phyloP scores from a whole-genome alignment of 2,113 vertebrate genomes.

The Callipepla squamata region DNA sequence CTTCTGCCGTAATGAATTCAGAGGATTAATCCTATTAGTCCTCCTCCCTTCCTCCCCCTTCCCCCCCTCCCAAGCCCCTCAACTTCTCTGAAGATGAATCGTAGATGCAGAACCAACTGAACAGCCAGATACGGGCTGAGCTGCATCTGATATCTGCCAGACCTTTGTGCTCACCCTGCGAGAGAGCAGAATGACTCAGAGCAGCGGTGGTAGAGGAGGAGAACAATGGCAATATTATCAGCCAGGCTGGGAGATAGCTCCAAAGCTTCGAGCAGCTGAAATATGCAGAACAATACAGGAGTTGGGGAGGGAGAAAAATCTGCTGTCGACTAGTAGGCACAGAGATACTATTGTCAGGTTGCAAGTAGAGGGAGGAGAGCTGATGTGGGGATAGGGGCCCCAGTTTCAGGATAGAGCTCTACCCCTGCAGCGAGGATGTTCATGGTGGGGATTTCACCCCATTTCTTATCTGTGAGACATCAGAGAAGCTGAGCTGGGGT shows the following conservation, averaged over 20 bases:
- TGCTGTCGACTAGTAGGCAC: not conserved
- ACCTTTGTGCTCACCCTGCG: not conserved
- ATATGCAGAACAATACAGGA: not conserved
- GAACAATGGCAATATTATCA: not conserved
- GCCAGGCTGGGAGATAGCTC: not conserved
- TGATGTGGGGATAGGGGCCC: not conserved
- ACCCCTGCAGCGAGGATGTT: not conserved
- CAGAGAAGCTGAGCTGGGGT: not conserved
- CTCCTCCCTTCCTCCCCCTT: not conserved
- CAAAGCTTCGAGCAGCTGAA: not conserved
- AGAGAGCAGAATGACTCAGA: constrained; percentile 25
- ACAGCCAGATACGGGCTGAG: not conserved
- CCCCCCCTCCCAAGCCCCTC: not conserved
- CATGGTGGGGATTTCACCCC: fast-evolving
- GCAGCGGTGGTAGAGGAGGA: not conserved
- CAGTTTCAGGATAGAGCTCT: fast-evolving
- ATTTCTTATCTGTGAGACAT: not conserved
- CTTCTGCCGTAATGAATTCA: constrained; percentile 68
- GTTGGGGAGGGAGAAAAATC: too few species aligned
- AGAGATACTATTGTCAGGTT: not conserved
- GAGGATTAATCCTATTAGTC: constrained; percentile 76
- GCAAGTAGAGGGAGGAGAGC: not conserved
- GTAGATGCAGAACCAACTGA: not conserved
- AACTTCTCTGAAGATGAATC: constrained; percentile 8
- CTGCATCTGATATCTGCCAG: not conserved